phyloP scores from a whole-genome alignment of 2,113 vertebrate species.

The Melanostigma gelatinosum region DNA sequence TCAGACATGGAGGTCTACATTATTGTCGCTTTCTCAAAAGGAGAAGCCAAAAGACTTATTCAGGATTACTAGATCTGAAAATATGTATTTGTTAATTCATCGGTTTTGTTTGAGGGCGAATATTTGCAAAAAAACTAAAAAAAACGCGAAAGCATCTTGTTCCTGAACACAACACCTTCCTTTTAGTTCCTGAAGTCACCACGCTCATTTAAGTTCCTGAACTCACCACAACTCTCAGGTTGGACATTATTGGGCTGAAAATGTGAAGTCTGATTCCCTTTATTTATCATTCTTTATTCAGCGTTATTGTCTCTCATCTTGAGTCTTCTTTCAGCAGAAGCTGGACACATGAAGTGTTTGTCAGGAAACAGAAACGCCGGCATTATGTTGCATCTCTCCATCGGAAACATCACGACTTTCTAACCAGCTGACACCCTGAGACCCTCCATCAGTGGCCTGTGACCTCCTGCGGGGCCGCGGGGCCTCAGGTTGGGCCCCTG shows the following conservation, averaged over 20 bases:
- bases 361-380: neutral
- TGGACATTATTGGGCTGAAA: neutral
- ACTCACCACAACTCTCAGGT: neutral
- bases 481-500: conserved; percentile 33
- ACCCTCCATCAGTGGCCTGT: neutral
- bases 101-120: too few relatives aligned
- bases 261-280: neutral
- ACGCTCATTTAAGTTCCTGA: neutral
- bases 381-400: neutral
- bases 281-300: neutral
- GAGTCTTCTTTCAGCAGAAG: too few relatives aligned
- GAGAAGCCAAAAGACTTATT: too few relatives aligned
- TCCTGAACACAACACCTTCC: neutral
- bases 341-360: too few relatives aligned
- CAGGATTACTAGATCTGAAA: neutral
- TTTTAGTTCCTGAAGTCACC: neutral
- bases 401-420: neutral
- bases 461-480: conserved; percentile 5
- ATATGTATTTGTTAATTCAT: neutral
- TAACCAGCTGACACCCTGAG: neutral
- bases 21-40: too few relatives aligned
- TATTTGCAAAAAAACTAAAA: neutral
- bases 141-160: neutral
- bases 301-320: neutral
- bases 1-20: too few relatives aligned